Base-by-base conservation (phyloP, 2,888 invertebrate species). In the Cantharis nigra region DNA sequence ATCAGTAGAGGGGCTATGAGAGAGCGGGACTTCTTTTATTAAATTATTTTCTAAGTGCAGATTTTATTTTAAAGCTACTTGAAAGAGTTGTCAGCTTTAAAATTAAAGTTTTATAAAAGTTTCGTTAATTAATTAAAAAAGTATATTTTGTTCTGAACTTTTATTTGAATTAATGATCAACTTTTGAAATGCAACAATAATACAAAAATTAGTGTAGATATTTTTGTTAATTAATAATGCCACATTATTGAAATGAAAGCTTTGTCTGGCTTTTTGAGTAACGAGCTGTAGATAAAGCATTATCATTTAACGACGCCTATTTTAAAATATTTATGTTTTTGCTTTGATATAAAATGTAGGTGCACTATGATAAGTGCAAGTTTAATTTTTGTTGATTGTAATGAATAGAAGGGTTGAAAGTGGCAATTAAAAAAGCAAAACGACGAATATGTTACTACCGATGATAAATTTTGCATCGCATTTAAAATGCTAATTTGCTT, bases 401-500 rank as follows among this genome's bases (percentile, higher is more conserved):
- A 67, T 67, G 65, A 67, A 67, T 67, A 67, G 65, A 20, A n/a
- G 49, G 49, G 49, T 49, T 49, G 62, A 33, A 23, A n/a, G 69
- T 30, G 62, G 74, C 69, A 69, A 74, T 74, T 74, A 33, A 69
- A 65, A 67, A 65, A 69, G 65, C 18, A 28, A 33, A 28, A 70
- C 18, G 33, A 30, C 18, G 30, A 30, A 70, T 70, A 70, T 63
- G 69, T 16, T 28, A 69, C 72, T 63, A 67, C 65, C 65, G 23
- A 65, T 72, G 65, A 72, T 72, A 79, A 80, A 81, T 81, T 82
- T 78, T 63, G 78, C 72, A 69, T 62, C 69, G 76, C 70, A 81
- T 82, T 81, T 81, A 81, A 79, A 82, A 82, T 82, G 82, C 78
- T 80, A 82, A 82, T 82, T 72, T 72, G 72, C 75, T 78, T 78